A percentile compares a stretch with the other conserved stretches of the same genome.
Conservation (phyloP, 2,113 vertebrate genomes). For the Tricholaema leucomelas region DNA sequence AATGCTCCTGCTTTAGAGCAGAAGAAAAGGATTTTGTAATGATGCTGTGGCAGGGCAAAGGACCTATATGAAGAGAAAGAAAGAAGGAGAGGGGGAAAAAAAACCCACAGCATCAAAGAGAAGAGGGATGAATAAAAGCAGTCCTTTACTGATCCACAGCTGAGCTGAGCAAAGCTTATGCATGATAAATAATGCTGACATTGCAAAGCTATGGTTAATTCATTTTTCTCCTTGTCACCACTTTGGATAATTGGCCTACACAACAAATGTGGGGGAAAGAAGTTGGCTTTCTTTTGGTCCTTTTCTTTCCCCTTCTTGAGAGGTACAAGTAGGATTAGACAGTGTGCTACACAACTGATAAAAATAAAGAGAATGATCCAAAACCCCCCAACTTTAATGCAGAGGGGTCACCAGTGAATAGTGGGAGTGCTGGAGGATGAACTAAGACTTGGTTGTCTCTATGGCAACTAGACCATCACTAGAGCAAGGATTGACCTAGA, state of each 20-base stretch:
- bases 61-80: conserved; percentile 11
- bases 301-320: neutral
- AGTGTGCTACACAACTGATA: conserved; percentile 4
- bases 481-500: conserved; percentile 68
- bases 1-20: neutral
- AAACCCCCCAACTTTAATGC: conserved; percentile 59
- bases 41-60: neutral
- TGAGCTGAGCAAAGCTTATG: conserved; percentile 67
- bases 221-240: conserved; percentile 64
- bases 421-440: conserved; percentile 15
- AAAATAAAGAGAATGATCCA: conserved; percentile 38
- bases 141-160: conserved; percentile 57
- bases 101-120: conserved; percentile 20
- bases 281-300: conserved; percentile 8
- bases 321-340: conserved; percentile 46
- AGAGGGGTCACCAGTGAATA: conserved; percentile 31
- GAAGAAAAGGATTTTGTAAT: conserved; percentile 6
- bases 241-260: conserved; percentile 68
- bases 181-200: conserved; percentile 63
- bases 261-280: conserved; percentile 43
- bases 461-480: conserved; percentile 70
- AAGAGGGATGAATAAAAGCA: conserved; percentile 22
- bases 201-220: conserved; percentile 62
- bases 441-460: conserved; percentile 69
- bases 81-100: neutral